A percentile compares a stretch with the other conserved stretches of the same genome.
phyloP scores from a whole-genome alignment of 35 echinoderm and acorn worm genomes.

The Ophiothrix spiculata region DNA sequence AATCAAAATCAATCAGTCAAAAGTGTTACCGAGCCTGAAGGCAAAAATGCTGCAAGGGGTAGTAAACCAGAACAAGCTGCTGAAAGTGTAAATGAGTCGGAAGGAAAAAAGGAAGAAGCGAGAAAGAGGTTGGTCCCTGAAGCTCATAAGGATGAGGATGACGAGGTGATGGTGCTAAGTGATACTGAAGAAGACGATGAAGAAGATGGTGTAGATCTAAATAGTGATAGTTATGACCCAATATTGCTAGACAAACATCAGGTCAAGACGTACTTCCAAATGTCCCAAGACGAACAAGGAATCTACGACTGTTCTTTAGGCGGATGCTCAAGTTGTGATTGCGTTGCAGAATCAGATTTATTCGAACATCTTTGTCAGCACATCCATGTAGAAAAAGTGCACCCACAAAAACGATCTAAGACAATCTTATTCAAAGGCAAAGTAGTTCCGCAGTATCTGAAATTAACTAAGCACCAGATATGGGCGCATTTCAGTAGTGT shows the following conservation, averaged over 20 bases:
- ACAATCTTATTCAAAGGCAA: neutral
- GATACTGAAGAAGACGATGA: neutral
- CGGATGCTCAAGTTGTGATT: neutral
- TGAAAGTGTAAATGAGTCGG: neutral
- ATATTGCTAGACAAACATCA: constrained; percentile 3
- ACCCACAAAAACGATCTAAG: neutral
- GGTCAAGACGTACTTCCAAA: neutral
- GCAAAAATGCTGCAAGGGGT: neutral
- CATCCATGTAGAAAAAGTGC: neutral
- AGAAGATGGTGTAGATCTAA: neutral
- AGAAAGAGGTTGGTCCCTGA: neutral
- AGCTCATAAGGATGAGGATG: neutral
- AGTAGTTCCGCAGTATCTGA: constrained; percentile 1
- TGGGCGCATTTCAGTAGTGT: neutral
- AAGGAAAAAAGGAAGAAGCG: neutral
- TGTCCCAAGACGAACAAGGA: neutral
- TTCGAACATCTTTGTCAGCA: neutral
- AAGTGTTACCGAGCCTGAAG: neutral
- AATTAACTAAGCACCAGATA: neutral
- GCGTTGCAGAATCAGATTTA: neutral
- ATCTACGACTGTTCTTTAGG: neutral
- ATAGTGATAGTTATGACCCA: neutral
- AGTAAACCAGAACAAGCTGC: neutral
- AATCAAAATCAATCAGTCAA: neutral
- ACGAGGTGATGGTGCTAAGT: neutral